These are phyloP conservation scores for Nomada lathburiana DNA, from an alignment of 2,888 invertebrate species.

Conservation along the genomic window DNA sequence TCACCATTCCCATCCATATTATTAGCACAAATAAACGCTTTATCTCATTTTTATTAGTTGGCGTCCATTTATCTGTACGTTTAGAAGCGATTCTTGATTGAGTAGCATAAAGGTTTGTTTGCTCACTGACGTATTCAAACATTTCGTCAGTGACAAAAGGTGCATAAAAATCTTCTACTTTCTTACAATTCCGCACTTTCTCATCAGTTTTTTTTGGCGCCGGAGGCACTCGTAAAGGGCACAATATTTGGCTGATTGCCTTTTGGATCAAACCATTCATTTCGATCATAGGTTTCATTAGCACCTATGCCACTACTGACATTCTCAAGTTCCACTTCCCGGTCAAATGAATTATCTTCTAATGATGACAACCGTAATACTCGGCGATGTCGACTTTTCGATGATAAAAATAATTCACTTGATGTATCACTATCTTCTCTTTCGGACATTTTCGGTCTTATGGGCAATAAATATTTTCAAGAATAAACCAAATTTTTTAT, in stretches of 20 bases:
- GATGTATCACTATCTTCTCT: no score
- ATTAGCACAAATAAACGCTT: conserved; percentile 19
- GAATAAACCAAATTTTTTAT: no score
- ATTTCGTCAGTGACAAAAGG: conserved; percentile 14
- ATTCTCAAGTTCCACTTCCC: no score
- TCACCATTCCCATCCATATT: conserved; percentile 16
- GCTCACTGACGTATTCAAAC: conserved; percentile 14
- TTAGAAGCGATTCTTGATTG: neutral
- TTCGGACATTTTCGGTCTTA: no score
- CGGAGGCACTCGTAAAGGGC: neutral
- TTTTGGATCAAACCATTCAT: conserved; percentile 19
- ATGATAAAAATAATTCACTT: no score
- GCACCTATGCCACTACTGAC: no score
- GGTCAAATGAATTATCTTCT: no score
- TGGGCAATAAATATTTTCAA: no score
- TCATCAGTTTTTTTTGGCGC: conserved; percentile 6
- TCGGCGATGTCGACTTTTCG: no score
- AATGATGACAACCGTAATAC: no score
- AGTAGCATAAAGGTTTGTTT: conserved; percentile 18
- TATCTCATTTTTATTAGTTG: conserved; percentile 19
- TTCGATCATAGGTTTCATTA: no score
- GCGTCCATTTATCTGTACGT: conserved; percentile 11
- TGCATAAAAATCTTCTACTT: conserved; percentile 12
- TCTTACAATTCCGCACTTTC: conserved; percentile 9
- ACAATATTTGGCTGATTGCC: conserved; percentile 14